These are phyloP conservation scores for Forbesichthys agassizii DNA, from an alignment of 2,113 vertebrate genomes.

Conservation along the genomic window DNA sequence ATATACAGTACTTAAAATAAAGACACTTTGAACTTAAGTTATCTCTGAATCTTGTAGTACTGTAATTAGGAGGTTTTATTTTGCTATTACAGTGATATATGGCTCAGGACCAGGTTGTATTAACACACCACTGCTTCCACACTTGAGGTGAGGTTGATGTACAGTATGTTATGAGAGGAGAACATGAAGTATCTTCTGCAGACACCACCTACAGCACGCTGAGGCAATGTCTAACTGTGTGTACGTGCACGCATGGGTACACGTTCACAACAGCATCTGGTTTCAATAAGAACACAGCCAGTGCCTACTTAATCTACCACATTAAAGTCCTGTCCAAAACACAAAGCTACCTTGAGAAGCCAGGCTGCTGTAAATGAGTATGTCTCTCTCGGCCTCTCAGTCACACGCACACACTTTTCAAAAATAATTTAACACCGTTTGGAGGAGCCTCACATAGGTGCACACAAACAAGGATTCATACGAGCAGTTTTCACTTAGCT, in stretches of 20 bases:
- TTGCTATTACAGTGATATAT: no score
- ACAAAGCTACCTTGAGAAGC: conserved; percentile 28
- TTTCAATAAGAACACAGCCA: conserved; percentile 58
- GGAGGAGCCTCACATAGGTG: background rate
- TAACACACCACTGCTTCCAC: background rate
- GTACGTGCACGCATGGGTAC: conserved; percentile 4
- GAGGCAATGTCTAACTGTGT: background rate
- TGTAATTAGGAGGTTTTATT: no score
- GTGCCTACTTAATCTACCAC: conserved; percentile 52
- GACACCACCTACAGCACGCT: no score
- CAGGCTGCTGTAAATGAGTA: background rate
- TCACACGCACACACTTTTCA: background rate
- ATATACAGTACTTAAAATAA: no score
- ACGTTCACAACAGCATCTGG: conserved; percentile 44
- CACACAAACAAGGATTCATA: background rate
- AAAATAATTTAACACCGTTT: conserved; percentile 21
- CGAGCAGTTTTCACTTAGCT: conserved; percentile 42
- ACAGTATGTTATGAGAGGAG: background rate
- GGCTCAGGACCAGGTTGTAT: background rate
- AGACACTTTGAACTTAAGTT: no score
- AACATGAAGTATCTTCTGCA: background rate
- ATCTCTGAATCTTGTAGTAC: no score
- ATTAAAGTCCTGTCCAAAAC: conserved; percentile 51
- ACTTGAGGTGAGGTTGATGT: background rate
- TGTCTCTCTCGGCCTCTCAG: no score